phyloP scores from a whole-genome alignment of 2,113 vertebrate genomes.

The Philantomba maxwellii region DNA sequence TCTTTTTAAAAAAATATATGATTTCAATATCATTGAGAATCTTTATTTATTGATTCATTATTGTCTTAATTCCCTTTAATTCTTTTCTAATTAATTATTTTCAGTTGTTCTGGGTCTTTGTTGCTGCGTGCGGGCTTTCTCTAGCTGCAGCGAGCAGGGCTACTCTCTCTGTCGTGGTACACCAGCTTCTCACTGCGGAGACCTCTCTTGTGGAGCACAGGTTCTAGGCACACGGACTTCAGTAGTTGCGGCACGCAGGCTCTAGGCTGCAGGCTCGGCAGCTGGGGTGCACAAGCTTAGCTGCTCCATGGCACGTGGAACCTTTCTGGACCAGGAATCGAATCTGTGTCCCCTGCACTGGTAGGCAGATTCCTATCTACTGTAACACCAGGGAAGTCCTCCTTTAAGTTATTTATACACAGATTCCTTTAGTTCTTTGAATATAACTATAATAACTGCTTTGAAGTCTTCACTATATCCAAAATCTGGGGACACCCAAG shows the following conservation, averaged over 20 bases:
- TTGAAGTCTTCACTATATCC: background rate
- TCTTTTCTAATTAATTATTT: background rate
- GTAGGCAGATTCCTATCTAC: background rate
- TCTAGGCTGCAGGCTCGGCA: background rate
- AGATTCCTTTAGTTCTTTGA: background rate
- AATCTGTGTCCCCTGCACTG: background rate
- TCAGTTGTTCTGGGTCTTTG: background rate
- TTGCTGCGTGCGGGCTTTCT: background rate
- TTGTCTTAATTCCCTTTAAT: background rate
- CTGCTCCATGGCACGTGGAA: background rate
- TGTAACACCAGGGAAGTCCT: background rate
- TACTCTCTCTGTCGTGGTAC: fast-evolving
- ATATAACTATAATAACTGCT: background rate
- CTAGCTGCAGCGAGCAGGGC: background rate
- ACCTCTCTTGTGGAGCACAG: background rate
- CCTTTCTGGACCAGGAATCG: background rate
- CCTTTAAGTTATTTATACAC: background rate
- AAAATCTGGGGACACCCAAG: background rate
- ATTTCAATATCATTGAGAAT: background rate
- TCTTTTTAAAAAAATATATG: background rate
- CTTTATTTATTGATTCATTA: background rate
- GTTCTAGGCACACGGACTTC: fast-evolving
- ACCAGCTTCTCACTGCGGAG: background rate
- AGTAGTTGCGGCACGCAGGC: fast-evolving
- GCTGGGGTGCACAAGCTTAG: background rate